Conservation (phyloP, 2,888 invertebrate species). For the Smittia sp. region DNA sequence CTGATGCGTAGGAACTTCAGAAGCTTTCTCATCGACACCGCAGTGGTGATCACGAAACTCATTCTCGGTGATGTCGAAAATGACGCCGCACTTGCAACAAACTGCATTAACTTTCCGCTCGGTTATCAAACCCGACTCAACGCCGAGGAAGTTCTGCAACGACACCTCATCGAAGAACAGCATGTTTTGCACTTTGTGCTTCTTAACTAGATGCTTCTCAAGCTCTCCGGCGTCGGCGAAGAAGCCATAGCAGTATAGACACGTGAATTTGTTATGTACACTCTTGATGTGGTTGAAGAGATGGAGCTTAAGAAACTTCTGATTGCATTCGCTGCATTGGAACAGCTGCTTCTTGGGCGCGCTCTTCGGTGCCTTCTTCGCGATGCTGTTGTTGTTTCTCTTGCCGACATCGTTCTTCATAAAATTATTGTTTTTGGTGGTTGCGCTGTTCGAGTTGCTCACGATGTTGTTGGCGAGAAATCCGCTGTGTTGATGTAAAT, state of each 20-base stretch:
- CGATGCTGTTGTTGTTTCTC: not conserved
- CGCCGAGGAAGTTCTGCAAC: constrained; percentile 9
- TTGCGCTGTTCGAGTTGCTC: not conserved
- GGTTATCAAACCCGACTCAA: not conserved
- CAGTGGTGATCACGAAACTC: constrained; percentile 16
- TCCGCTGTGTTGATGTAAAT: not conserved
- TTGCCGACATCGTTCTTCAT: not conserved
- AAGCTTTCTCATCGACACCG: not conserved
- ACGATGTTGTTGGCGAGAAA: not conserved
- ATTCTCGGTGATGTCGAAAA: not conserved
- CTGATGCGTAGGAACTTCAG: not conserved
- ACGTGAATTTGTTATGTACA: constrained; percentile 76
- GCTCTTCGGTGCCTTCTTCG: constrained; percentile 52
- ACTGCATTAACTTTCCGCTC: constrained; percentile 44
- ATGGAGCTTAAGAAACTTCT: constrained; percentile 84
- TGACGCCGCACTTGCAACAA: constrained; percentile 58
- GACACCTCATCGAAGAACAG: constrained; percentile 12
- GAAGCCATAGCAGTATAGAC: constrained; percentile 79
- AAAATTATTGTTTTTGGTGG: not conserved
- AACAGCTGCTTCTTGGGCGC: constrained; percentile 72
- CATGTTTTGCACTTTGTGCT: constrained; percentile 59
- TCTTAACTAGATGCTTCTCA: constrained; percentile 71
- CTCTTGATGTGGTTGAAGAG: constrained; percentile 81
- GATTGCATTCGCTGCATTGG: constrained; percentile 76
- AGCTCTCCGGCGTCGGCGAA: constrained; percentile 77